Conservation (phyloP, 2,797 vertebrate genomes). For the Onychomys arenicola region DNA sequence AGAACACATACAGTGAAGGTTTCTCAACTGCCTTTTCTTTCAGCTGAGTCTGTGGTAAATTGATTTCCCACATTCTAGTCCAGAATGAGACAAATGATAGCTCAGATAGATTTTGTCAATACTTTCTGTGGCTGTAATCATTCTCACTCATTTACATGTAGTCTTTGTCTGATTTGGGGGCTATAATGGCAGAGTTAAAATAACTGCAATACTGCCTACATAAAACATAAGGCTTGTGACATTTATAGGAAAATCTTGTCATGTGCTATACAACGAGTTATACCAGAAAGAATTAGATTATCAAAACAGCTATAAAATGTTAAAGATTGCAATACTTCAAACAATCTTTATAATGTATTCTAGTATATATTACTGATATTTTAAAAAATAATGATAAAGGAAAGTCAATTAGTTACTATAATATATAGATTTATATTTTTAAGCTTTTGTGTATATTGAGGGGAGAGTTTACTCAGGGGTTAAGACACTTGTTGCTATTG, state of each 20-base stretch:
- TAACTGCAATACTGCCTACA: neutral
- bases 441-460: neutral
- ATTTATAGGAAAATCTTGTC: neutral
- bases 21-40: neutral
- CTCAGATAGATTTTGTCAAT: neutral
- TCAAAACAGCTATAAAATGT: neutral
- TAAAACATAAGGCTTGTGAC: neutral
- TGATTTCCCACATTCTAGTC: slow-evolving; percentile 18
- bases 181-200: neutral
- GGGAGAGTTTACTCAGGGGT: neutral
- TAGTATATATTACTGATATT: neutral
- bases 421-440: neutral
- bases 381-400: neutral
- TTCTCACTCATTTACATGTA: neutral
- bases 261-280: neutral
- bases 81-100: neutral
- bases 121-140: neutral
- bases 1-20: neutral
- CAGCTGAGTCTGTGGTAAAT: neutral
- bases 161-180: neutral
- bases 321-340: neutral
- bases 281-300: slow-evolving; percentile 3
- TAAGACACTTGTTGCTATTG: neutral
- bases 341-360: neutral
- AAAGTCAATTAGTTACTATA: neutral